A percentile compares a stretch with the other conserved stretches of the same genome.
phyloP scores from a whole-genome alignment of 2,888 invertebrate genomes.

The Eupelmus urozonus region DNA sequence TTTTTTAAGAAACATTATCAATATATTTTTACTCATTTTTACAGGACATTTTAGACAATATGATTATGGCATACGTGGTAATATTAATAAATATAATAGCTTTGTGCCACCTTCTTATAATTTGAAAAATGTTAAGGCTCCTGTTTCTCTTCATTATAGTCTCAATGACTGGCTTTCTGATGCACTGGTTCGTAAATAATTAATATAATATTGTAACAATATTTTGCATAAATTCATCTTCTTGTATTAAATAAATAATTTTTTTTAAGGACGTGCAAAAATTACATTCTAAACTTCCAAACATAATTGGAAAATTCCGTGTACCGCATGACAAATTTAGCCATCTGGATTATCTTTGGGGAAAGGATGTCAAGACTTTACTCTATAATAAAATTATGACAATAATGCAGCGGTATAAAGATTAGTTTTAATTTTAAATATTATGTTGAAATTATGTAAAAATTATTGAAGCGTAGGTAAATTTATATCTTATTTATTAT shows the following conservation, averaged over 20 bases:
- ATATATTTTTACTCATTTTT: no score
- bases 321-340: conserved; percentile 80
- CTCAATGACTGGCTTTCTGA: conserved; percentile 83
- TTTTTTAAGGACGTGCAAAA: conserved; percentile 78
- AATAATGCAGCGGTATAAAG: conserved; percentile 39
- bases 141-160: conserved; percentile 83
- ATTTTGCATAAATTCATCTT: neutral
- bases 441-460: conserved; percentile 25
- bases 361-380: conserved; percentile 77
- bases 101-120: conserved; percentile 81
- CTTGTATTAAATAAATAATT: neutral
- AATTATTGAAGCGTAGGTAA: no score
- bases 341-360: conserved; percentile 84
- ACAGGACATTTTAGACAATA: conserved; percentile 77
- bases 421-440: conserved; percentile 38
- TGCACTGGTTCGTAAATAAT: conserved; percentile 57
- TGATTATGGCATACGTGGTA: conserved; percentile 79
- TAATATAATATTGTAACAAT: neutral
- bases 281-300: conserved; percentile 79
- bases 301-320: conserved; percentile 78
- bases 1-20: no score
- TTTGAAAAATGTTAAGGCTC: conserved; percentile 79
- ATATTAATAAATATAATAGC: conserved; percentile 80
- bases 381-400: conserved; percentile 49
- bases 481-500: neutral